Evolutionary conservation across 92 coral and sea anemone genomes (phyloP), one percentile per base, ranked within the genome.

Genomic region (Porites rus): DNA sequence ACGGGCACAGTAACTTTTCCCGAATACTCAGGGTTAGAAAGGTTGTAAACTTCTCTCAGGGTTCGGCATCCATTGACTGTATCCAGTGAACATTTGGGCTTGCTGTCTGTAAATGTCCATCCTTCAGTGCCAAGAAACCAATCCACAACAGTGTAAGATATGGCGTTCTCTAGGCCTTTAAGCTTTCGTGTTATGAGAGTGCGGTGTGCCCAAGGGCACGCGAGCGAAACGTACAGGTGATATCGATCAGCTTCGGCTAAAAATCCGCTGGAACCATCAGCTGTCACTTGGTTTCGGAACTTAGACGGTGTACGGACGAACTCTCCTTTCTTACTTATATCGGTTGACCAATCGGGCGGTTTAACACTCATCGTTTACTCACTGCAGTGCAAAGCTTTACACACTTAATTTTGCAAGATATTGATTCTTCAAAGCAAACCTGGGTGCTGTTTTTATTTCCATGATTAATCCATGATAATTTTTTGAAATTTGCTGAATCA

Each of bases 201-300:
- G n/a, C 98, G 95, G 25, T 86, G 90, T 1, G 98, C 98, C 92
- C 97, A 96, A 1, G 98, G 98, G 70, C 98, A 96, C 2, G 91
- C 94, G 18, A 92, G 77, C 1, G 95, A 87, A 1, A 96, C 96
- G 70, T 96, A 96, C 53, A 96, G 82, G 64, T 96, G 98, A 54
- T 96, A 96, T 21, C 98, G 98, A 31, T 91, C 83, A n/a, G 91
- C 87, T 80, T 96, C 98, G 1, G 98, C 93, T 25, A 84, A 82
- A 82, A 96, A 96, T 10, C 88, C 96, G 58, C 93, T 96, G 9
- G 98, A 94, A 7, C 95, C 98, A 59, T 96, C 98, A 0, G 94
- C 96, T 19, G 90, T 90, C 60, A 96, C 75, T 90, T 93, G 86
- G 80, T 96, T 80, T 25, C 92, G 94, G 85, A 93, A 93, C 6